A percentile compares a stretch with the other conserved stretches of the same genome.
Conservation (phyloP, 1,140 invertebrate genomes). For the Caenorhabditis latens region DNA sequence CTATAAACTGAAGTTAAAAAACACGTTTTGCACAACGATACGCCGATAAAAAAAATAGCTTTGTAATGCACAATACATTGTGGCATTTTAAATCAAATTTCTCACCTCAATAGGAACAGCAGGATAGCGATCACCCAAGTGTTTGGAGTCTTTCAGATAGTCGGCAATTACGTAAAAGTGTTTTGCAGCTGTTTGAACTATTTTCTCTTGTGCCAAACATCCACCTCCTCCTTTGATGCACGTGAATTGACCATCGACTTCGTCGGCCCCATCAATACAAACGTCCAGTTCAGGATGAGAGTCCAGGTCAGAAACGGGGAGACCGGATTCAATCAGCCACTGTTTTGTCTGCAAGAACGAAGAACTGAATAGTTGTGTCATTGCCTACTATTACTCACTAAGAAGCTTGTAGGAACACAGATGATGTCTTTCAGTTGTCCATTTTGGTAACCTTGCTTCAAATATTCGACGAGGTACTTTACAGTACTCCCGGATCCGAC, state of each 20-base stretch:
- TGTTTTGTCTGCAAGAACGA: constrained; percentile 62
- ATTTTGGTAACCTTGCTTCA: constrained; percentile 57
- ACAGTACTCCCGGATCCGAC: constrained; percentile 69
- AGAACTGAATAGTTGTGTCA: neutral
- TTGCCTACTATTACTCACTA: neutral
- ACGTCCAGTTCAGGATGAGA: constrained; percentile 66
- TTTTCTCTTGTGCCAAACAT: constrained; percentile 67
- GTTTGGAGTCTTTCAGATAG: constrained; percentile 62
- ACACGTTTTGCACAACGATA: neutral
- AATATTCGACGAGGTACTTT: constrained; percentile 66
- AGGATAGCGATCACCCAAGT: constrained; percentile 66
- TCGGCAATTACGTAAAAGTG: constrained; percentile 69
- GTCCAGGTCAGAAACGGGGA: constrained; percentile 66
- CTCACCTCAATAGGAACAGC: constrained; percentile 66
- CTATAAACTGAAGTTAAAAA: neutral
- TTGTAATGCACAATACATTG: neutral
- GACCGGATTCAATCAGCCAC: constrained; percentile 67
- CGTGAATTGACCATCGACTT: constrained; percentile 64
- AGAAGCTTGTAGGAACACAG: constrained; percentile 58
- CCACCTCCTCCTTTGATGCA: constrained; percentile 70
- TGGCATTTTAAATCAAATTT: neutral
- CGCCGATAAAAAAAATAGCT: neutral
- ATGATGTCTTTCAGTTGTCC: constrained; percentile 54
- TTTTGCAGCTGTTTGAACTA: constrained; percentile 66
- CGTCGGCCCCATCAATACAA: constrained; percentile 70